Evolutionary conservation across 2,888 invertebrate species (phyloP), one percentile per base, ranked within the genome.

Genomic region (Diadegma fenestrale): DNA sequence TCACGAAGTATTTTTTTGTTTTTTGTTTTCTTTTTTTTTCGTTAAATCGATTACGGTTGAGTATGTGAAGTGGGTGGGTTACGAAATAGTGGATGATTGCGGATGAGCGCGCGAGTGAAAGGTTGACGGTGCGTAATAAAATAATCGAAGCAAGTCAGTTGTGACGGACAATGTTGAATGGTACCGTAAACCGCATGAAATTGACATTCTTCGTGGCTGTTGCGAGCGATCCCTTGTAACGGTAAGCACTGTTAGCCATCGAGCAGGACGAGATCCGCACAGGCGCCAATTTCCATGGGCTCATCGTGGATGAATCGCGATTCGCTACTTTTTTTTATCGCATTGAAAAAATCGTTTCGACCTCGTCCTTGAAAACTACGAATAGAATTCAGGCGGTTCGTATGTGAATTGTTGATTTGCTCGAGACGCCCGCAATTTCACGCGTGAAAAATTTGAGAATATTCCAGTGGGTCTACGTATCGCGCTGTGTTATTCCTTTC

Each of bases 121-220:
- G 48, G 79, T 75, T 43, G 69, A 72, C 48, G 64, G 43, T 79
- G 66, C 82, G 78, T 87, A 84, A 80, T 75, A 75, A 37, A 37
- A 80, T 75, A 75, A 89, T 90, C 83, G 84, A 85, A 78, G 85
- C 85, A 86, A 88, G 86, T 89, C 80, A 88, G 88, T 88, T 88
- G 87, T 90, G 89, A 89, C 88, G 88, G 88, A 90, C 88, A 89
- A 92, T 92, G 90, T 41, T 41, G 37, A 45, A 89, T 76, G 92
- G 92, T 92, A 92, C 93, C 92, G 92, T 92, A 92, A 92, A 91
- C 92, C 92, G 90, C 90, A 90, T 90, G 90, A 92, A 92, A 92
- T 92, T 92, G 92, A 91, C 92, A 92, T 93, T 93, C 92, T 91
- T 89, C 89, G 89, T 58, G 58, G 73, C 66, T 58, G 90, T 88